phyloP scores from a whole-genome alignment of 1,140 invertebrate species.

The Geopemphigus sp. region DNA sequence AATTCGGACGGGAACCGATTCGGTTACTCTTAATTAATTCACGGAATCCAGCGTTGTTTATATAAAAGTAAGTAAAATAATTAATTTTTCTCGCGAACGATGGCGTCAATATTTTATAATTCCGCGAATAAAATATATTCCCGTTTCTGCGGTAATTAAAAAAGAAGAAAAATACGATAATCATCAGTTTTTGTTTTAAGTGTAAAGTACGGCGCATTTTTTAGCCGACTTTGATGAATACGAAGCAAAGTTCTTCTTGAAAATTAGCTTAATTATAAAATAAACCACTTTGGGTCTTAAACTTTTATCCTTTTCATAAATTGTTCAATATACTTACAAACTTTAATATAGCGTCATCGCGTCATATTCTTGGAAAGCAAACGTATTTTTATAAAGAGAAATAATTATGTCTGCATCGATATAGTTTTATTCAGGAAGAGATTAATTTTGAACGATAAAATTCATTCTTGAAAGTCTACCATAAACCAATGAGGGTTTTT shows the following conservation, averaged over 20 bases:
- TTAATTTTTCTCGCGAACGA: background rate
- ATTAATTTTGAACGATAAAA: background rate
- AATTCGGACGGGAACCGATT: too few relatives aligned
- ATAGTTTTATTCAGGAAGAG: background rate
- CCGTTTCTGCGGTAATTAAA: background rate
- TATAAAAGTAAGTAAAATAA: too few relatives aligned
- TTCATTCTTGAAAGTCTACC: background rate
- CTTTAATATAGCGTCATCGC: background rate
- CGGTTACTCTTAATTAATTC: too few relatives aligned
- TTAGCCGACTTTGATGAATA: background rate
- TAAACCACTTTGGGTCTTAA: conserved; percentile 24
- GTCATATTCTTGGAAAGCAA: background rate
- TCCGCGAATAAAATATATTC: too few relatives aligned
- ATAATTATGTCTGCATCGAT: conserved; percentile 25
- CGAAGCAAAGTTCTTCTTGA: background rate
- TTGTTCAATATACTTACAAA: conserved; percentile 37
- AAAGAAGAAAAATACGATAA: too few relatives aligned
- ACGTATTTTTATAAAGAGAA: conserved; percentile 14
- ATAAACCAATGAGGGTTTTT: too few relatives aligned
- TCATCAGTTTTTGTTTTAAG: background rate
- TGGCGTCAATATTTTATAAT: background rate
- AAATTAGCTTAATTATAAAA: conserved; percentile 20
- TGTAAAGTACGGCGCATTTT: background rate
- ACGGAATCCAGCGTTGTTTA: background rate
- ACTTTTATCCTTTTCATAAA: conserved; percentile 38